phyloP scores from a whole-genome alignment of 2,888 invertebrate genomes.

The Candidula unifasciata region DNA sequence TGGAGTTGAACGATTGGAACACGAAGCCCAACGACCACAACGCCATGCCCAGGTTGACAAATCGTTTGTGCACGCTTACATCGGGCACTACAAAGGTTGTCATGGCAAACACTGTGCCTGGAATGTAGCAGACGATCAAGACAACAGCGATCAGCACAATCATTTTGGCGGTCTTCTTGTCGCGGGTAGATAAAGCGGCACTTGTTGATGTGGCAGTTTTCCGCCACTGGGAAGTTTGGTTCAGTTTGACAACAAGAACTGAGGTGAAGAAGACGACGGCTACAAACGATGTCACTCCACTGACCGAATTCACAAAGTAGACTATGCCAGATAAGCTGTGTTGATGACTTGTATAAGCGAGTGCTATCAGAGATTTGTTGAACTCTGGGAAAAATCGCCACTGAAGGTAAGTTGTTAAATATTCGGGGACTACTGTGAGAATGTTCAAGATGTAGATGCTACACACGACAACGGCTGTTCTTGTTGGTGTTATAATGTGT shows the following conservation, averaged over 20 bases:
- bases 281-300: not conserved
- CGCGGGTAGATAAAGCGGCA: not conserved
- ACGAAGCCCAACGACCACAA: slow-evolving; percentile 7
- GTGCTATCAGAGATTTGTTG: not conserved
- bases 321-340: not conserved
- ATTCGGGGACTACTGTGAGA: not conserved
- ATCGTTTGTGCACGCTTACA: not conserved
- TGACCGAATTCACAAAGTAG: not conserved
- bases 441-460: not conserved
- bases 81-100: not conserved
- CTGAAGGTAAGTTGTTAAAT: not conserved
- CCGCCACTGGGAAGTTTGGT: slow-evolving; percentile 6
- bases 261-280: not conserved
- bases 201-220: not conserved
- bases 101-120: not conserved
- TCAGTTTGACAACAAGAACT: not conserved
- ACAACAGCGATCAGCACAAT: not conserved
- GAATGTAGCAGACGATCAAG: not conserved
- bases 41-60: not conserved
- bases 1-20: not conserved
- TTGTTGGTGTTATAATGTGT: not conserved
- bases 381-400: slow-evolving; percentile 4
- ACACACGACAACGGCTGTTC: not conserved
- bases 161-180: not conserved
- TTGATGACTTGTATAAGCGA: not conserved